Conservation (phyloP, 64 coral and sea anemone species). For the Stylophora pistillata region DNA sequence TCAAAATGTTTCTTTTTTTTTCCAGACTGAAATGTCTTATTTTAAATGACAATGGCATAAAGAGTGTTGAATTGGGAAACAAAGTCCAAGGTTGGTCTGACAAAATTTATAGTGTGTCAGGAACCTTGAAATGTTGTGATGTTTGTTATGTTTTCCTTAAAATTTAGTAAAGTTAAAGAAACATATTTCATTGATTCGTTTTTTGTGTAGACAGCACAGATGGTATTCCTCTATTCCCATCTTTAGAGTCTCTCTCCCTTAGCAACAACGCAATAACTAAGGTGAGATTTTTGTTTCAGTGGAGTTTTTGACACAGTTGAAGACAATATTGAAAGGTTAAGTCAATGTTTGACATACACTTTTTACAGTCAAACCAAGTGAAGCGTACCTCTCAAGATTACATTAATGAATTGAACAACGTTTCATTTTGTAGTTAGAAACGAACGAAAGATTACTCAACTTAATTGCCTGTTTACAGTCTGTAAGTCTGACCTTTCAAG, state of each 20-base stretch:
- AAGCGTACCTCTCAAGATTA: too few relatives aligned
- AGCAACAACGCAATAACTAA: conserved; percentile 75
- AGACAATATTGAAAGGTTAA: too few relatives aligned
- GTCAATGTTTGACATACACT: too few relatives aligned
- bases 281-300: conserved; percentile 50
- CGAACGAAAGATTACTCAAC: too few relatives aligned
- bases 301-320: too few relatives aligned
- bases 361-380: too few relatives aligned
- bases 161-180: background rate
- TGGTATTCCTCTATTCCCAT: conserved; percentile 35
- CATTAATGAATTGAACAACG: too few relatives aligned
- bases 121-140: background rate
- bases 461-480: too few relatives aligned
- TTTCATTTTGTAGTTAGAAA: too few relatives aligned
- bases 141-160: background rate
- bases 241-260: conserved; percentile 64
- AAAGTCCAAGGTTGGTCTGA: conserved; percentile 19
- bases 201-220: background rate
- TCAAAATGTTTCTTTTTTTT: background rate
- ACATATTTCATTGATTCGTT: background rate
- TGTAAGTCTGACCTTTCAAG: too few relatives aligned
- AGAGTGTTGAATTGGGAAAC: conserved; percentile 36
- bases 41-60: conserved; percentile 43
- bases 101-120: background rate
- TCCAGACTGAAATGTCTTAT: conserved; percentile 27